Conservation (phyloP, 2,797 vertebrate genomes). For the Danio kyathit region DNA sequence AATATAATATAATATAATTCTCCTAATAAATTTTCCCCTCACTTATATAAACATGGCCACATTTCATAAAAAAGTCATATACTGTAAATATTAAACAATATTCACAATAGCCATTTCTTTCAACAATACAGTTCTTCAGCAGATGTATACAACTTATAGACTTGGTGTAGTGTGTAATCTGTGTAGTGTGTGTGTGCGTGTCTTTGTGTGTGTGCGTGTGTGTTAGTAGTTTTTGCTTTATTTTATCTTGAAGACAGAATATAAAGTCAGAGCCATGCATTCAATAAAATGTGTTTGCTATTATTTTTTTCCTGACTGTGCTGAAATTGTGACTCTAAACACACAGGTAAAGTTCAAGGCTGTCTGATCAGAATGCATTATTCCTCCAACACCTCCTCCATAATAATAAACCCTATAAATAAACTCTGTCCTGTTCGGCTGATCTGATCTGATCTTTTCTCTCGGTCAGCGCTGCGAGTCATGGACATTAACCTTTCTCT, state of each 20-base stretch:
- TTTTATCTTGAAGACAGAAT: not conserved
- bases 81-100: not conserved
- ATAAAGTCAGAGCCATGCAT: not conserved
- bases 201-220: not conserved
- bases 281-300: not conserved
- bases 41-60: not conserved
- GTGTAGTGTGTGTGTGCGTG: not conserved
- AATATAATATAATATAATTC: too few relatives aligned
- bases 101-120: not conserved
- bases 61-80: not conserved
- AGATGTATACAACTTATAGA: not conserved
- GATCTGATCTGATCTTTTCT: conserved; percentile 11
- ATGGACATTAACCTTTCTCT: conserved; percentile 13
- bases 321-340: conserved; percentile 11
- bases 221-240: too few relatives aligned
- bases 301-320: conserved; percentile 1
- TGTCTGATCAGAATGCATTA: conserved; percentile 28
- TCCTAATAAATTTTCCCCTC: too few relatives aligned
- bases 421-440: conserved; percentile 3
- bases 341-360: conserved; percentile 7
- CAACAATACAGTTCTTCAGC: not conserved
- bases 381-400: conserved; percentile 1
- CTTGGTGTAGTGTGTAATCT: too few relatives aligned
- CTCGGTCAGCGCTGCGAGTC: not conserved
- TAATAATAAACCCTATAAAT: conserved; percentile 24